Evolutionary conservation across 1,140 invertebrate genomes (phyloP).

Genomic region (Popillia japonica): DNA sequence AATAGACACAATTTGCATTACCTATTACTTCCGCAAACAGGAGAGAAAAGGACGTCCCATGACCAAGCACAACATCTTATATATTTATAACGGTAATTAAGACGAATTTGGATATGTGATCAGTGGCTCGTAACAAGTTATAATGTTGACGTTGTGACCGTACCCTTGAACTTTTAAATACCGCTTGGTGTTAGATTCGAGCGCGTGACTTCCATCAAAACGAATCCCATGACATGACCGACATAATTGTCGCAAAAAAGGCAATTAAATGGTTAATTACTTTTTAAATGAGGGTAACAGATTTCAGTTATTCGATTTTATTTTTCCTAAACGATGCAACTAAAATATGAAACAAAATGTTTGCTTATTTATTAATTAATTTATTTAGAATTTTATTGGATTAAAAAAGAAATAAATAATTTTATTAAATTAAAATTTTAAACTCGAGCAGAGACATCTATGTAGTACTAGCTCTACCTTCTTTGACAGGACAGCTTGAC

Average conservation of each 20-base stretch:
- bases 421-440: too few relatives aligned
- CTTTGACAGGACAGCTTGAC: too few relatives aligned
- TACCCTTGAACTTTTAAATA: constrained; percentile 28
- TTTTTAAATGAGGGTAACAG: neutral
- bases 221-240: constrained; percentile 4
- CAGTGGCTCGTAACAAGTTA: constrained; percentile 32
- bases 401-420: too few relatives aligned
- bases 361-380: too few relatives aligned
- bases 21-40: neutral
- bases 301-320: neutral
- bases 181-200: neutral
- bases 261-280: neutral
- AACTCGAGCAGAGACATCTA: neutral
- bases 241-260: neutral
- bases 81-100: constrained; percentile 4
- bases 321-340: neutral
- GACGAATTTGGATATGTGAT: constrained; percentile 5
- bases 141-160: neutral
- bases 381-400: too few relatives aligned
- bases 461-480: too few relatives aligned
- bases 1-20: neutral
- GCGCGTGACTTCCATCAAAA: constrained; percentile 8
- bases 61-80: neutral
- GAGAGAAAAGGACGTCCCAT: neutral
- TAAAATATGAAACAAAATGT: neutral